Percentiles rank a stretch among this genome's conserved stretches.
Evolutionary conservation across 2,113 vertebrate species (phyloP).

Genomic region (Lichenostomus cassidix): DNA sequence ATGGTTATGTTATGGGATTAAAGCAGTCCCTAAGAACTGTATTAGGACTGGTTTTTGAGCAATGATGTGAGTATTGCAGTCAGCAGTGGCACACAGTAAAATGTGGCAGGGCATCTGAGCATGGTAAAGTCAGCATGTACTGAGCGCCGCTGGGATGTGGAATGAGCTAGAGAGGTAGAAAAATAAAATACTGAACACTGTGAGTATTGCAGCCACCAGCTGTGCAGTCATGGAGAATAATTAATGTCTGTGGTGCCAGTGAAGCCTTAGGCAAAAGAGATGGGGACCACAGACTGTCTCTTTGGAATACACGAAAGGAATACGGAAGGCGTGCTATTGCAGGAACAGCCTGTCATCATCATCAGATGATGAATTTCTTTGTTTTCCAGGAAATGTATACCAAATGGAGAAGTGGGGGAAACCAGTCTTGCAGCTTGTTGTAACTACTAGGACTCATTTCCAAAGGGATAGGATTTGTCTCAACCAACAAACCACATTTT

Average conservation of each 20-base stretch:
- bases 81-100: neutral
- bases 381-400: neutral
- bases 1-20: neutral
- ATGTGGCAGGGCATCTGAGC: neutral
- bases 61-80: neutral
- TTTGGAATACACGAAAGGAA: neutral
- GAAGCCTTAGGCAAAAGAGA: neutral
- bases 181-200: neutral
- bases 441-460: neutral
- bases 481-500: neutral
- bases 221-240: neutral
- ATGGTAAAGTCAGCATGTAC: neutral
- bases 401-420: neutral
- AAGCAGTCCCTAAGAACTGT: neutral
- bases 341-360: neutral
- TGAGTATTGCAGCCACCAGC: neutral
- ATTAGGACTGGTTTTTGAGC: neutral
- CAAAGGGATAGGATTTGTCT: neutral
- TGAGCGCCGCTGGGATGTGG: neutral
- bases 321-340: neutral
- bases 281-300: neutral
- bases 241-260: neutral
- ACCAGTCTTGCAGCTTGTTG: neutral
- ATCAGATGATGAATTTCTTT: neutral
- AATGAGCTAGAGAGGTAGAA: neutral